These are phyloP conservation scores for Congeria kusceri DNA, from an alignment of 2,888 invertebrate genomes.

Conservation along the genomic window DNA sequence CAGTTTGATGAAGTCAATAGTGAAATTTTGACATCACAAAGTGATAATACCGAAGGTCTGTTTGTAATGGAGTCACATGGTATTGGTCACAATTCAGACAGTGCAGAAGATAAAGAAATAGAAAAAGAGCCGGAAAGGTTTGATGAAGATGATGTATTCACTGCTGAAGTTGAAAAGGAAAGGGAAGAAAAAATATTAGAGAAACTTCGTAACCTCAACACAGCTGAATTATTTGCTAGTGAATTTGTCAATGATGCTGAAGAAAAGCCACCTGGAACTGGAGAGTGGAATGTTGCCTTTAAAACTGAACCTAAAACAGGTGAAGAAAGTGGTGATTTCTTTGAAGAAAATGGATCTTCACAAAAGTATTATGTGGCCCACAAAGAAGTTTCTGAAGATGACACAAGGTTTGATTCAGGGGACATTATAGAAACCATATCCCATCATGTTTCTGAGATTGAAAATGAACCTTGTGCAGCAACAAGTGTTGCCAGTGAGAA, in stretches of 20 bases:
- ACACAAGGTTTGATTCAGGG: constrained; percentile 40
- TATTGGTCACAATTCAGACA: not conserved
- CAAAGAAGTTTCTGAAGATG: constrained; percentile 1
- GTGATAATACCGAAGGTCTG: constrained; percentile 51
- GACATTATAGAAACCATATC: constrained; percentile 46
- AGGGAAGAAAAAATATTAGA: not conserved
- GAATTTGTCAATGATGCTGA: constrained; percentile 18
- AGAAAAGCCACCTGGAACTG: constrained; percentile 34
- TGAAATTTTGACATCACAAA: constrained; percentile 18
- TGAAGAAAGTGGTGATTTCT: constrained; percentile 57
- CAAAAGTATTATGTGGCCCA: not conserved
- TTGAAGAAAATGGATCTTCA: constrained; percentile 43
- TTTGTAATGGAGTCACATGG: constrained; percentile 43
- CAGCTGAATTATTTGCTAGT: not conserved
- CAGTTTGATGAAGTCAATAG: not conserved
- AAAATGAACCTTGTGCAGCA: not conserved
- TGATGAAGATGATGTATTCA: constrained; percentile 5
- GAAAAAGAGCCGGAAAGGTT: constrained; percentile 1
- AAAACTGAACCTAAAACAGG: constrained; percentile 28
- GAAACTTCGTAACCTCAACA: not conserved
- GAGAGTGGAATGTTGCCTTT: not conserved
- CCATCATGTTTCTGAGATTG: not conserved
- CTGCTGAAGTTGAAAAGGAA: not conserved
- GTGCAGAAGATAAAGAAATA: constrained; percentile 2
- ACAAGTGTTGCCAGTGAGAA: no score